Evolutionary conservation across 2,797 vertebrate genomes (phyloP), one percentile per base, ranked within the genome.

Genomic region (Parauchenoglanis punctatus): DNA sequence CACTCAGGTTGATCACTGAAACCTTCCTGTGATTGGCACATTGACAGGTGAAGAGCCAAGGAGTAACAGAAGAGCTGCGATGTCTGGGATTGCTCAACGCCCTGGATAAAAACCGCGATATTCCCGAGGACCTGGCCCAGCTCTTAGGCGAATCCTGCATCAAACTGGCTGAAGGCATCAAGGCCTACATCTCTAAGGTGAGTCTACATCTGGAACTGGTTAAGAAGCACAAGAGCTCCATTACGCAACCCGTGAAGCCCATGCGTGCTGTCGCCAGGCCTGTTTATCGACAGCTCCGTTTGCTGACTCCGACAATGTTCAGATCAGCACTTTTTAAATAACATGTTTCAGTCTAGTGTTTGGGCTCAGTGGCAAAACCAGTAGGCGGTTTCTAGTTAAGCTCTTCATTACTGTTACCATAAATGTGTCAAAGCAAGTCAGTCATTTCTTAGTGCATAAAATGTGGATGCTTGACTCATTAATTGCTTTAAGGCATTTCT

Each of bases 121-220:
- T 96, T 90, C 95, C 96, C 0, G 95, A 96, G 82, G 94, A 96
- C 91, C 92, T 96, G 90, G 94, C 95, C 65, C 94, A 97, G 92
- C 94, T 95, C 82, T 94, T 95, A 20, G 96, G 95, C 88, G 96
- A 97, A 89, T 94, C 96, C 31, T 97, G 97, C 94, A 95, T 97
- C 93, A 96, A 96, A 86, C 93, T 98, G 93, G 96, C 96, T 7
- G 95, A 95, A 91, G 96, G 96, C 92, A 96, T 97, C 95, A 97
- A 96, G 92, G 93, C 95, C 2, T 97, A 97, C 4, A 96, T 97
- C 91, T 96, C 96, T 89, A 96, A 95, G 88, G 91, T 91, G 54
- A 89, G 90, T 88, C 54, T 46, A 81, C n/a, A 56, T 67, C 84
- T 85, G 52, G 31, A 89, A 54, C 52, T 7, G 35, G 3, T 80